Conservation (phyloP, 2,113 vertebrate species). For the Caloenas nicobarica region DNA sequence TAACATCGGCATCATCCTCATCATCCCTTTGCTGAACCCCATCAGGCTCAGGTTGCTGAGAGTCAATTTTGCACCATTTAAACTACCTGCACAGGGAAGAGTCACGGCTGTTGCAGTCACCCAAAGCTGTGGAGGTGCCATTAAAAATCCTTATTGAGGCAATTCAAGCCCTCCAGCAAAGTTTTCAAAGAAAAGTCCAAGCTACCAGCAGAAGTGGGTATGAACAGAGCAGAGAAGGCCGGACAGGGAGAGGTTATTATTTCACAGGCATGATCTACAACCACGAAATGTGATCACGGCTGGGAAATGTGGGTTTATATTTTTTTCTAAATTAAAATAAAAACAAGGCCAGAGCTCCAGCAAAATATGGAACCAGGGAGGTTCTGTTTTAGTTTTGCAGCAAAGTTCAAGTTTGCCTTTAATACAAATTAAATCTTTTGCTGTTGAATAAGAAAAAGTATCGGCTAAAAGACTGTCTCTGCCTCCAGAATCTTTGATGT, state of each 20-base stretch:
- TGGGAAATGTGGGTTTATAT: constrained; percentile 8
- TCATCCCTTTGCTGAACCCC: not conserved
- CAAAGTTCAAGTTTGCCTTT: not conserved
- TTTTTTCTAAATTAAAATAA: constrained; percentile 39
- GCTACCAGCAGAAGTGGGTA: not conserved
- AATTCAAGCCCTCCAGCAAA: not conserved
- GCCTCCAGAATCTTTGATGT: constrained; percentile 54
- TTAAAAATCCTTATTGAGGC: not conserved
- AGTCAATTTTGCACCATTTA: constrained; percentile 30
- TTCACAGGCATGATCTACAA: not conserved
- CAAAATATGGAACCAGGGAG: not conserved
- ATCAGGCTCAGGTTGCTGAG: not conserved
- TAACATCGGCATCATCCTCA: not conserved
- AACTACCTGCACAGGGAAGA: not conserved
- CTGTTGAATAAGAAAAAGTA: constrained; percentile 10
- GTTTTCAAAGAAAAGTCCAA: not conserved
- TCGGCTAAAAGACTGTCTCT: constrained; percentile 33
- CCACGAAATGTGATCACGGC: not conserved
- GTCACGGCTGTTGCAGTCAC: not conserved
- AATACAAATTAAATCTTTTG: constrained; percentile 45
- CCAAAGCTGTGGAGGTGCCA: not conserved
- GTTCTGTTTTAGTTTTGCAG: constrained; percentile 6
- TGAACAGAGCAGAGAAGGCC: not conserved
- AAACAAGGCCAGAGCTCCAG: not conserved
- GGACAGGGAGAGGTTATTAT: not conserved